Conservation (phyloP, 2,113 vertebrate species). For the Podilymbus podiceps region DNA sequence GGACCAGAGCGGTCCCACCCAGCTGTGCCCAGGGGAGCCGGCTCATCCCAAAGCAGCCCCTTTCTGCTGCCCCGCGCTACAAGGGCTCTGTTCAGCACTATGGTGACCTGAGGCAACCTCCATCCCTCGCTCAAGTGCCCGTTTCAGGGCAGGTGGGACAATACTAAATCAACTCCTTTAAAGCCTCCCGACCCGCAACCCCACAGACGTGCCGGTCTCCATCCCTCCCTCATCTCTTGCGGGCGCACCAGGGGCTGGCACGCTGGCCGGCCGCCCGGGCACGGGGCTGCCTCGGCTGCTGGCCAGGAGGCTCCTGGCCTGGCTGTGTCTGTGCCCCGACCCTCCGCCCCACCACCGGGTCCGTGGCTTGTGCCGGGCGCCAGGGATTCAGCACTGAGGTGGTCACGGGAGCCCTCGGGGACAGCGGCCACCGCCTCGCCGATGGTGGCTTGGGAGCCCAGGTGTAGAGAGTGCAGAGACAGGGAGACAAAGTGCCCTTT, state of each 20-base stretch:
- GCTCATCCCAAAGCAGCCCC: neutral
- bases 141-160: slow-evolving; percentile 36
- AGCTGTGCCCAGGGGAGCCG: neutral
- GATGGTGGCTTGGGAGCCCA: slow-evolving; percentile 47
- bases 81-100: slow-evolving; percentile 3
- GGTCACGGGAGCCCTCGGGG: slow-evolving; percentile 22
- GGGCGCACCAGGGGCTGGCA: neutral
- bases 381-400: slow-evolving; percentile 68
- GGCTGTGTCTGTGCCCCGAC: neutral
- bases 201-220: neutral
- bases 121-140: neutral
- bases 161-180: slow-evolving; percentile 52
- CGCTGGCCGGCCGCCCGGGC: neutral
- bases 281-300: neutral
- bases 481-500: slow-evolving; percentile 74
- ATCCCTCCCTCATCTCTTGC: slow-evolving; percentile 4
- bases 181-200: neutral
- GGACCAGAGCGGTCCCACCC: neutral
- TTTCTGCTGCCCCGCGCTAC: neutral
- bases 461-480: slow-evolving; percentile 32
- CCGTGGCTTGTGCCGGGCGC: neutral
- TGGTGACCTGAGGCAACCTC: slow-evolving; percentile 28
- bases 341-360: neutral
- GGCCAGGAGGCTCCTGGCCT: neutral
- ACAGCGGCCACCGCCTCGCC: neutral